These are phyloP conservation scores for Bombycilla garrulus DNA, from an alignment of 2,113 vertebrate genomes.

Conservation along the genomic window DNA sequence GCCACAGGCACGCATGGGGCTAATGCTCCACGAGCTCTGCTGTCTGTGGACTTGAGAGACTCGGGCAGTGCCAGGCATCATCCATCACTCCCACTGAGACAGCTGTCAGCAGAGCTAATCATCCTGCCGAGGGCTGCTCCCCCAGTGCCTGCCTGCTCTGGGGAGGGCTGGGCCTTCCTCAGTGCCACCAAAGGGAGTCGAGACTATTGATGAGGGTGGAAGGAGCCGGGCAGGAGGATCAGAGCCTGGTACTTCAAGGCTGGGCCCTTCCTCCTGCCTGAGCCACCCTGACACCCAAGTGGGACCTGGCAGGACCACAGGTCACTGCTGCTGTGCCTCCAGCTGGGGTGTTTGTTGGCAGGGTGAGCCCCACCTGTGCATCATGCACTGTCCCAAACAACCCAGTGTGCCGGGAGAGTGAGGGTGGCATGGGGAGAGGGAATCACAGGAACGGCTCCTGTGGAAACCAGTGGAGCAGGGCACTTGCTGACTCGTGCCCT, in stretches of 20 bases:
- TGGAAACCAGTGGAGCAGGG: not conserved
- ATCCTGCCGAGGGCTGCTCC: not conserved
- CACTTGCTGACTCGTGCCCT: not conserved
- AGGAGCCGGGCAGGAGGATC: not conserved
- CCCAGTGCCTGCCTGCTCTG: not conserved
- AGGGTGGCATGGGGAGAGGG: not conserved
- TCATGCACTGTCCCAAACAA: accelerated
- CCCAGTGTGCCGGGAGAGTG: not conserved
- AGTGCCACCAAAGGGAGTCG: not conserved
- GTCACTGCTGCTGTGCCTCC: not conserved
- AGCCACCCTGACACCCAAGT: not conserved
- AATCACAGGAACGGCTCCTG: accelerated
- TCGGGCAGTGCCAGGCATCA: not conserved
- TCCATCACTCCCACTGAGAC: not conserved
- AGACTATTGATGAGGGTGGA: not conserved
- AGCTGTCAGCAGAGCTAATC: slow-evolving; percentile 11
- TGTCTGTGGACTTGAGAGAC: not conserved
- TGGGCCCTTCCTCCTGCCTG: not conserved
- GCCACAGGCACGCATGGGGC: not conserved
- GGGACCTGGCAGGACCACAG: not conserved
- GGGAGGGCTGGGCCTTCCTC: not conserved
- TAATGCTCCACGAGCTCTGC: not conserved
- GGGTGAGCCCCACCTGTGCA: not conserved
- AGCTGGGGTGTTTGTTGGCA: accelerated
- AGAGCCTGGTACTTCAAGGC: not conserved